These are phyloP conservation scores for Balanococcus diminutus DNA, from an alignment of 2,888 invertebrate genomes.

Conservation along the genomic window DNA sequence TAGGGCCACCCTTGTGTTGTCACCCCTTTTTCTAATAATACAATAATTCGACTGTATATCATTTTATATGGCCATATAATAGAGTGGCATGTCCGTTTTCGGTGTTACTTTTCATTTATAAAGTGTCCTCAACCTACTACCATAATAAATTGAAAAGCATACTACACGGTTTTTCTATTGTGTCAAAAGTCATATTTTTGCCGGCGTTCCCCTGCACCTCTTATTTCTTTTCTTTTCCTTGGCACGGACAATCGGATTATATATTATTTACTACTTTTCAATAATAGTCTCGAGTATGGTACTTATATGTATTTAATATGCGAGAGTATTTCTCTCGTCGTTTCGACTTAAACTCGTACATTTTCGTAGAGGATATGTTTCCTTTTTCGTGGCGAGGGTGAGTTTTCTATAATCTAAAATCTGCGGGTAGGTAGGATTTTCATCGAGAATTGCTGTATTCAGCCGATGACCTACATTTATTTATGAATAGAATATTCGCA, in stretches of 20 bases:
- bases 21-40: slow-evolving; percentile 53
- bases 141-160: slow-evolving; percentile 55
- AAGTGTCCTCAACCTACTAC: slow-evolving; percentile 54
- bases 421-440: background rate
- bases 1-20: slow-evolving; percentile 54
- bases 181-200: slow-evolving; percentile 54
- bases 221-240: slow-evolving; percentile 21
- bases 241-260: slow-evolving; percentile 53
- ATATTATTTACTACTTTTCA: slow-evolving; percentile 53
- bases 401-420: background rate
- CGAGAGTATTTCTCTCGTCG: slow-evolving; percentile 16
- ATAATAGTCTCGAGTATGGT: slow-evolving; percentile 42
- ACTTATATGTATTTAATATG: slow-evolving; percentile 34
- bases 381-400: background rate
- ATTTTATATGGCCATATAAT: slow-evolving; percentile 54
- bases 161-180: slow-evolving; percentile 52
- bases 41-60: slow-evolving; percentile 54
- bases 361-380: too few relatives aligned
- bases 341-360: background rate
- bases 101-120: slow-evolving; percentile 54
- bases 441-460: too few relatives aligned
- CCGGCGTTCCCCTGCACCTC: background rate
- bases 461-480: too few relatives aligned
- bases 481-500: too few relatives aligned
- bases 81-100: slow-evolving; percentile 53